phyloP scores from a whole-genome alignment of 2,113 vertebrate species.

The Tyrannus savana region DNA sequence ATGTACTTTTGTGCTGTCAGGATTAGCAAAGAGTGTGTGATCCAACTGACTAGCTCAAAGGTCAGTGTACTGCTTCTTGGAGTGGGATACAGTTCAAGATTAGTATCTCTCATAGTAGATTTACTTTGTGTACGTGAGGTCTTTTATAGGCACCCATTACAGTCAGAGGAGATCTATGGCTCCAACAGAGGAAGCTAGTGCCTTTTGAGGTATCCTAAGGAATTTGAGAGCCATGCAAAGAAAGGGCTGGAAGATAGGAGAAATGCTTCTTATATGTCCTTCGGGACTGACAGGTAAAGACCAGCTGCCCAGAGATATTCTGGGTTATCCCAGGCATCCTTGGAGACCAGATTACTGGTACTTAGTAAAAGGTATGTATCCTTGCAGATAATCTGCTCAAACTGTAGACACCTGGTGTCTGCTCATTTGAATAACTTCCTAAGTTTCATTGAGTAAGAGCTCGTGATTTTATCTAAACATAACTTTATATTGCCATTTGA shows the following conservation, averaged over 20 bases:
- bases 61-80: background rate
- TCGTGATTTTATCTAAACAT: background rate
- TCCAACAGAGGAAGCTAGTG: background rate
- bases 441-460: background rate
- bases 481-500: background rate
- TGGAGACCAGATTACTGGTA: background rate
- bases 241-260: background rate
- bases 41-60: background rate
- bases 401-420: background rate
- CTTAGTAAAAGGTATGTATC: background rate
- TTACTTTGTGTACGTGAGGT: background rate
- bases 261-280: background rate
- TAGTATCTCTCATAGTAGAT: background rate
- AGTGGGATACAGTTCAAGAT: background rate
- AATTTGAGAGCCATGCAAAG: background rate
- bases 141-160: background rate
- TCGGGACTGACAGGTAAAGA: background rate
- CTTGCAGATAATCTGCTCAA: background rate
- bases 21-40: background rate
- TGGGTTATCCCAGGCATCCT: background rate
- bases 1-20: background rate
- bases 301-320: background rate
- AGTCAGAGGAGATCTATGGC: background rate
- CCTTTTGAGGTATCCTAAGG: background rate
- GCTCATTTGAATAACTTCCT: background rate